Conservation (phyloP, 2,113 vertebrate genomes). For the Butastur rufipennis region DNA sequence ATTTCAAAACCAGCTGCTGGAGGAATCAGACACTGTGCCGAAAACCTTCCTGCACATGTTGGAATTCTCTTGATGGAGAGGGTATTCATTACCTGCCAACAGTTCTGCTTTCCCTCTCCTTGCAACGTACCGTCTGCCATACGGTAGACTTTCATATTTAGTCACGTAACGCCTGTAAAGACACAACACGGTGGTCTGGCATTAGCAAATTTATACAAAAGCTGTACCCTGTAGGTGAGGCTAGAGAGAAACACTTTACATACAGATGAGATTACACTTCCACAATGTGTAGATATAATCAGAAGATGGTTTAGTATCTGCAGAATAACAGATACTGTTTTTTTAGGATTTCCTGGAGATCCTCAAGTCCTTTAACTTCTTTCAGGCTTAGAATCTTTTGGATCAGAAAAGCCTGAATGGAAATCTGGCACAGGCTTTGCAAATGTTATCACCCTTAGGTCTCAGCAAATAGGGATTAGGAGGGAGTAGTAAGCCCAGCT, state of each 20-base stretch:
- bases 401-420: not conserved
- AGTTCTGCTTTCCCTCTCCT: conserved; percentile 70
- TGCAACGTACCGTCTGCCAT: conserved; percentile 75
- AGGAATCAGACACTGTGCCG: conserved; percentile 41
- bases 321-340: not conserved
- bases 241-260: not conserved
- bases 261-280: not conserved
- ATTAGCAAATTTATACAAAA: not conserved
- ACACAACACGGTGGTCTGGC: not conserved
- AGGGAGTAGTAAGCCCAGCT: not conserved
- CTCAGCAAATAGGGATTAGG: not conserved
- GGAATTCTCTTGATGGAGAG: conserved; percentile 96
- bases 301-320: not conserved
- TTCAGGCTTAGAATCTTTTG: not conserved
- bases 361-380: not conserved
- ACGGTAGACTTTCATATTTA: conserved; percentile 85
- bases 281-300: not conserved
- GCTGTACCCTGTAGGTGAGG: not conserved
- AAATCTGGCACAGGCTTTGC: not conserved
- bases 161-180: conserved; percentile 76
- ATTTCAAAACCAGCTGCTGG: conserved; percentile 74
- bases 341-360: not conserved
- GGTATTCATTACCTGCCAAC: conserved; percentile 85
- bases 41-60: conserved; percentile 93
- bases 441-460: not conserved